Evolutionary conservation across 2,113 vertebrate species (phyloP), one percentile per base, ranked within the genome.

Genomic region (Albula goreensis): DNA sequence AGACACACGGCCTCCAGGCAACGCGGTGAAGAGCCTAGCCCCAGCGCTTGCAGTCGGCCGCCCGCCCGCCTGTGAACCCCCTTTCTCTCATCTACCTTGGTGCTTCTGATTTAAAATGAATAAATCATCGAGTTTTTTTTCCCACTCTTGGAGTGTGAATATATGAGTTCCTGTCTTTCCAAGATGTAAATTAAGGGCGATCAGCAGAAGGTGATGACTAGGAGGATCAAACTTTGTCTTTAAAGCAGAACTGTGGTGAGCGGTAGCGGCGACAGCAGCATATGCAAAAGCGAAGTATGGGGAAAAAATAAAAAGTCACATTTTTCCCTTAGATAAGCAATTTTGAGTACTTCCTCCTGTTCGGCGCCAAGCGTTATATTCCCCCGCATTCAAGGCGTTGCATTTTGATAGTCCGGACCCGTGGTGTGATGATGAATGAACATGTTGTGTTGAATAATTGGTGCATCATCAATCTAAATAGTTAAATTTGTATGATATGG

Each of bases 131-230:
- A 94, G 95, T 96, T 95, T 96, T 96, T 97, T 96, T 41, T 41
- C 31, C 31, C 31, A 41, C 95, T 96, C 95, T 96, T 95, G 91
- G 95, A 96, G 97, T 96, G 96, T 96, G 96, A 97, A 97, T 95
- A 96, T 96, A 96, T 96, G 95, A 97, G 97, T 97, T 97, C 95
- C 96, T 96, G 95, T 97, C 96, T 96, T 95, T 96, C 94, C 94
- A 94, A 95, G 96, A 99, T 98, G 96, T 96, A 99, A 98, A 99
- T 99, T 96, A 96, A 94, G 93, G 89, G 96, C 97, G 97, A 99
- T 99, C 98, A 98, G 97, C 98, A 96, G 97, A 93, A 96, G 94
- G 89, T 95, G 93, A 95, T 91, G 95, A 94, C 94, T 93, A 50
- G 90, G 85, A 49, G 80, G 90, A 92, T 92, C 93, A 91, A 91